phyloP scores from a whole-genome alignment of 2,888 invertebrate species.

The Monochamus alternatus region DNA sequence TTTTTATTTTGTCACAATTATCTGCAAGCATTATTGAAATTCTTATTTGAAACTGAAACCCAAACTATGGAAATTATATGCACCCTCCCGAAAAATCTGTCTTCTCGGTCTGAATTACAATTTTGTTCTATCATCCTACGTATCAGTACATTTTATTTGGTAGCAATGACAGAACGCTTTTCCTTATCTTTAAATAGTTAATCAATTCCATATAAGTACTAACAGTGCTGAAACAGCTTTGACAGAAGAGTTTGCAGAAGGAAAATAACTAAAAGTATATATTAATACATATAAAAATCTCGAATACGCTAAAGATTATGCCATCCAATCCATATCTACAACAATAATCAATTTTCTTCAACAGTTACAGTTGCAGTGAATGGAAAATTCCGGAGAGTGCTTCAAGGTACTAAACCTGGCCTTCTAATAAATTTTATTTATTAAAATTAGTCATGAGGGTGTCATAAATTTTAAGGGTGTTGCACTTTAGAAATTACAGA shows the following conservation, averaged over 20 bases:
- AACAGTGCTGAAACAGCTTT: constrained; percentile 54
- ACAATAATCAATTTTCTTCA: too few species aligned
- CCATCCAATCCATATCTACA: neutral
- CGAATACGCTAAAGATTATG: too few species aligned
- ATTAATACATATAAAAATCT: too few species aligned
- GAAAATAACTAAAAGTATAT: neutral
- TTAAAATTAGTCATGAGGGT: too few species aligned
- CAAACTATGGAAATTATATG: neutral
- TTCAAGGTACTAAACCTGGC: too few species aligned
- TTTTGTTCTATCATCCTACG: constrained; percentile 13
- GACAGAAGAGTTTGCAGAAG: constrained; percentile 35
- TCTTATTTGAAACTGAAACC: neutral
- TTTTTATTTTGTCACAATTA: too few species aligned
- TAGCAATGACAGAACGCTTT: constrained; percentile 18
- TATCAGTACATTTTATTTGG: constrained; percentile 39
- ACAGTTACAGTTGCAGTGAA: too few species aligned
- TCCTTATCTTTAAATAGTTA: constrained; percentile 44
- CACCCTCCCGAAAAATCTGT: constrained; percentile 10
- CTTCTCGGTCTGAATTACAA: constrained; percentile 18
- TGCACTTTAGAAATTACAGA: too few species aligned
- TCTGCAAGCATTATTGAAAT: neutral
- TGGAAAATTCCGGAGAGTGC: too few species aligned
- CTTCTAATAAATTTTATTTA: too few species aligned
- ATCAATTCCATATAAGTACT: constrained; percentile 65
- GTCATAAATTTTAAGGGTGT: too few species aligned